Conservation (phyloP, 1,140 invertebrate species). For the Sinonovacula constricta region DNA sequence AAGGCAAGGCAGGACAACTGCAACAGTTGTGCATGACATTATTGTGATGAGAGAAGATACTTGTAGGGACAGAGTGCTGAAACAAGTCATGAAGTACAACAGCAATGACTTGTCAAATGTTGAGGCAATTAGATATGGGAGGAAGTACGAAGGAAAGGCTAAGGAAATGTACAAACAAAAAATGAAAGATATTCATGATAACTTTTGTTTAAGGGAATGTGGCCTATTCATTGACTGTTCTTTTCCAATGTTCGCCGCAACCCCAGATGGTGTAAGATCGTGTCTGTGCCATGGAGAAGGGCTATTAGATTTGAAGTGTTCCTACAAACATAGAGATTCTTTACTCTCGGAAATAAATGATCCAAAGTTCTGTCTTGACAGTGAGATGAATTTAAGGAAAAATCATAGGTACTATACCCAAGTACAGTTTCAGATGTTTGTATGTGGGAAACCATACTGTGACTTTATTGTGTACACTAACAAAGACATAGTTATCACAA, state of each 20-base stretch:
- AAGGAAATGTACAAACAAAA: background rate
- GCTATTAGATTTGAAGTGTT: slow-evolving; percentile 6
- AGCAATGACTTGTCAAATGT: background rate
- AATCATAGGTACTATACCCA: slow-evolving; percentile 12
- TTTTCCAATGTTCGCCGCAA: slow-evolving; percentile 4
- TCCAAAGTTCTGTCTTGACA: background rate
- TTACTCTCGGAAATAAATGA: background rate
- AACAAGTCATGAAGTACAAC: slow-evolving; percentile 1
- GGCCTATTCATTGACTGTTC: background rate
- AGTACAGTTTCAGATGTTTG: too few relatives aligned
- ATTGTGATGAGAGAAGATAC: background rate
- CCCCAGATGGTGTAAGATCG: background rate
- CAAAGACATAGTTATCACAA: background rate
- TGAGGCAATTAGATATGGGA: background rate
- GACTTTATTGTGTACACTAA: slow-evolving; percentile 9
- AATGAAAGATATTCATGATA: background rate
- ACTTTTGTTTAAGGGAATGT: background rate
- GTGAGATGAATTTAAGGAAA: background rate
- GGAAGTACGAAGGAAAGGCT: background rate
- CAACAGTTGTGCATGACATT: slow-evolving; percentile 15
- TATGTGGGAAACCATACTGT: slow-evolving; percentile 6
- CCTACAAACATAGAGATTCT: background rate
- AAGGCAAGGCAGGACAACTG: slow-evolving; percentile 11
- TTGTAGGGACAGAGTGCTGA: background rate
- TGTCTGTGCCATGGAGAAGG: background rate